Base-by-base conservation (phyloP, 2,888 invertebrate species). In the Pandemis corylana region DNA sequence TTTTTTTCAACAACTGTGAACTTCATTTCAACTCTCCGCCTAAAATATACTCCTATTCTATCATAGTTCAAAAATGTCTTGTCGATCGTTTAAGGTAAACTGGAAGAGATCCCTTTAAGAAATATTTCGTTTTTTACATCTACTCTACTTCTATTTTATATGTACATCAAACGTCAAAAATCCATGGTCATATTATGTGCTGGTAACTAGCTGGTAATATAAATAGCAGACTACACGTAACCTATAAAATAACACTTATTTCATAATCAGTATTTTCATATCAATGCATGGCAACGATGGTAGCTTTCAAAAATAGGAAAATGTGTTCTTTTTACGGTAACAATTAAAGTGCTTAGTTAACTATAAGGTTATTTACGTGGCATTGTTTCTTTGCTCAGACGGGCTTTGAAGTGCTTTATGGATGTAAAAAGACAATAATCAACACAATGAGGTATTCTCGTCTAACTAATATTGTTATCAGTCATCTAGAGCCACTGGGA, bases 381-480 rank as follows among this genome's bases (percentile, higher is more conserved):
- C 62, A 41, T 70, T 70, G 63, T 70, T 70, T 59, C 66, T 20
- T 28, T 20, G 10, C 15, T 13, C 65, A 49, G 56, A 41, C 42
- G 56, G 42, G 49, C 62, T 65, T 51, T 36, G 66, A 44, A 51
- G 20, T 49, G 59, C 44, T 56, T 68, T 68, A 73, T 73, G 64
- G 41, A 49, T 62, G 41, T 67, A 51, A 10, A 68, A 15, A 65
- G 69, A 70, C 70, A 75, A 62, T 56, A 28, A 66, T 10, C 62
- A 41, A 42, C 66, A 63, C 44, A 70, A 74, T 65, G 42, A 61
- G 20, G 28, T 69, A 42, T 42, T 61, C 66, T 53, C 36, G 36
- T 20, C 51, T 36, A 70, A 70, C 46, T 70, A 66, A 64, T 66
- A 74, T 36, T 49, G 28, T 66, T 75, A 75, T 75, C 74, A 44